Evolutionary conservation across 92 coral and sea anemone genomes (phyloP), one percentile per base, ranked within the genome.

Genomic region (Paragorgia papillata): DNA sequence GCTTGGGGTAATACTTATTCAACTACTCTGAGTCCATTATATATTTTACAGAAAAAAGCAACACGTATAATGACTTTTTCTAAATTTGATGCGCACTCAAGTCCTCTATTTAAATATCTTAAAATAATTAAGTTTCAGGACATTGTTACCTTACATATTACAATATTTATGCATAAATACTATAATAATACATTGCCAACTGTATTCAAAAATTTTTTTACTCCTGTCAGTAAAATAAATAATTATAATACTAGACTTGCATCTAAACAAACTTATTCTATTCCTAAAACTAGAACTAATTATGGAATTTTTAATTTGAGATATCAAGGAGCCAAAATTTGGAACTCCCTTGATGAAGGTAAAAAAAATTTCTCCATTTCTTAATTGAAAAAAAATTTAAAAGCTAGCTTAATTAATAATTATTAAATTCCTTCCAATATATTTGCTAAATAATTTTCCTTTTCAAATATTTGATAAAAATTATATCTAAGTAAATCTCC

Each of bases 321-420:
- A 46, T 61, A 61, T 24, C 67, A 61, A 61, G 67, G 67, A 61
- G 67, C 67, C 18, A 61, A 61, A 61, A 46, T 61, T 61, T 61
- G 67, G 67, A 61, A 61, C 37, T 61, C 67, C 31, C 17, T 61
- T 61, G 67, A 61, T 1, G 67, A 61, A n/a, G n/a, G n/a, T n/a
- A n/a, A n/a, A n/a, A n/a, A n/a, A n/a, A n/a, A n/a, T n/a, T n/a
- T n/a, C n/a, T n/a, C n/a, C n/a, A n/a, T n/a, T n/a, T n/a, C n/a
- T n/a, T n/a, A n/a, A n/a, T n/a, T n/a, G n/a, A n/a, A n/a, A n/a
- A n/a, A n/a, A n/a, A n/a, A n/a, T n/a, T n/a, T n/a, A n/a, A n/a
- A n/a, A n/a, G n/a, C n/a, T n/a, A n/a, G n/a, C n/a, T n/a, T n/a
- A n/a, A n/a, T n/a, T n/a, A n/a, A n/a, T n/a, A n/a, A n/a, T n/a